These are phyloP conservation scores for Drosophila incognita DNA, from an alignment of 2,888 invertebrate genomes.

Conservation along the genomic window DNA sequence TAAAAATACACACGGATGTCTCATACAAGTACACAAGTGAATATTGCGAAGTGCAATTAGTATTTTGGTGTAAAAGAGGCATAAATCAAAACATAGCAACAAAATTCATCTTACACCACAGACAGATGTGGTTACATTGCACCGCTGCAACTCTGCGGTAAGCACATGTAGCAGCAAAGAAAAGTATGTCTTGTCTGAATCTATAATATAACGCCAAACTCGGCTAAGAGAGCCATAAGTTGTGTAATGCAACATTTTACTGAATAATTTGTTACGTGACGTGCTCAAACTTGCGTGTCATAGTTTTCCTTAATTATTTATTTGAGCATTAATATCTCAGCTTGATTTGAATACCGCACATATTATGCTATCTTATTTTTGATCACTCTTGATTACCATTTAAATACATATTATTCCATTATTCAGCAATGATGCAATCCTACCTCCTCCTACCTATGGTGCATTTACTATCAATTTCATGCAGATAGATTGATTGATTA, in stretches of 20 bases:
- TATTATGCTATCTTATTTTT: background rate
- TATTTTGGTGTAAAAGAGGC: background rate
- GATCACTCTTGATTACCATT: background rate
- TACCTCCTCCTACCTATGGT: background rate
- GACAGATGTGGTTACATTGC: background rate
- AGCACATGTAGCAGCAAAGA: background rate
- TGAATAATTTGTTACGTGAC: slow-evolving; percentile 3
- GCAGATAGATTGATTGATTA: background rate
- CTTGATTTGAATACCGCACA: background rate
- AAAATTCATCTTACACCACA: background rate
- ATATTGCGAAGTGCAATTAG: background rate
- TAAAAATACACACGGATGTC: background rate
- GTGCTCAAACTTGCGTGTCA: slow-evolving; percentile 5
- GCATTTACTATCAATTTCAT: background rate
- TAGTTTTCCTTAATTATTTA: slow-evolving; percentile 10
- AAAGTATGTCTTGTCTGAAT: background rate
- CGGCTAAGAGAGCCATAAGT: background rate
- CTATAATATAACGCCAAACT: background rate
- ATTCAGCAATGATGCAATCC: background rate
- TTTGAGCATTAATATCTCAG: slow-evolving; percentile 6
- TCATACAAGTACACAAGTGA: background rate
- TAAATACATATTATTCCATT: background rate
- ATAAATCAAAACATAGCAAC: background rate
- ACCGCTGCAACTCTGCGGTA: background rate
- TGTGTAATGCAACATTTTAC: slow-evolving; percentile 10